Evolutionary conservation across 2,113 vertebrate genomes (phyloP).

Genomic region (Sclerurus mexicanus): DNA sequence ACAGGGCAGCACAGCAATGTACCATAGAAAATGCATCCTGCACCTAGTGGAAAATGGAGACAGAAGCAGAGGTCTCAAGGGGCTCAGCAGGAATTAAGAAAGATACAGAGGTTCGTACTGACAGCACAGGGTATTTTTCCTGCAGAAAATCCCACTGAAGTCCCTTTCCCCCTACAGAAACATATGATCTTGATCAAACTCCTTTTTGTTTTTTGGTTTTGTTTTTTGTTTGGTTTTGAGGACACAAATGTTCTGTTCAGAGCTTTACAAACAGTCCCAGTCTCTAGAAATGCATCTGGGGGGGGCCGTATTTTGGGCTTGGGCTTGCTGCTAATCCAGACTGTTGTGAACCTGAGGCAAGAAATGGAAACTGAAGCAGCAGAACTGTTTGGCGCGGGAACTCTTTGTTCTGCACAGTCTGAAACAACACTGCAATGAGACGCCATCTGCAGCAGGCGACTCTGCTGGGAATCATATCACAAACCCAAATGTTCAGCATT

Average conservation of each 20-base stretch:
- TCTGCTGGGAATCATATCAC: neutral
- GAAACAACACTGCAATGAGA: neutral
- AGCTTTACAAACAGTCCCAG: neutral
- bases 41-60: neutral
- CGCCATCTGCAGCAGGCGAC: fast-evolving
- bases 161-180: neutral
- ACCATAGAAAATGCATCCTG: neutral
- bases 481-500: neutral
- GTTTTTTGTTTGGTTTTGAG: neutral
- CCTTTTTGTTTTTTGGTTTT: neutral
- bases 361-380: neutral
- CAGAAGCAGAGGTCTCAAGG: neutral
- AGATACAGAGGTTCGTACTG: neutral
- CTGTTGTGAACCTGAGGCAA: neutral
- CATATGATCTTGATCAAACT: neutral
- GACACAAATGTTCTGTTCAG: neutral
- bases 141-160: neutral
- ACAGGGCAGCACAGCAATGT: neutral
- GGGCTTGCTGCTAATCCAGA: neutral
- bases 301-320: neutral
- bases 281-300: neutral
- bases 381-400: neutral
- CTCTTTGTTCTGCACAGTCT: neutral
- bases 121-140: neutral
- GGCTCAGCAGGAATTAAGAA: neutral